Percentiles rank a stretch among this genome's conserved stretches.
Evolutionary conservation across 2,888 invertebrate genomes (phyloP).

Genomic region (Catocala fraxini): DNA sequence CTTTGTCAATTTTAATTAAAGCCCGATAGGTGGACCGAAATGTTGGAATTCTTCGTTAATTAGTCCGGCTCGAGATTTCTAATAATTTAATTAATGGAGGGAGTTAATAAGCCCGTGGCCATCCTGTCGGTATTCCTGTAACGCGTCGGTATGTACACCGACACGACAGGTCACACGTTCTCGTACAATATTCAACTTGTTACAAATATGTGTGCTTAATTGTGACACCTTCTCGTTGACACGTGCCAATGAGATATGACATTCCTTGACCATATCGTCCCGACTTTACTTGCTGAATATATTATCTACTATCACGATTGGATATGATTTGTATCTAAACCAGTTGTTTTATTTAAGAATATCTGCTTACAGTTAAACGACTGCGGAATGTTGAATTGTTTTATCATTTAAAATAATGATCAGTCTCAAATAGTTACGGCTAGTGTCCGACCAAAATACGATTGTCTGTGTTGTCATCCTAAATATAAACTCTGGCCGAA

Average conservation of each 20-base stretch:
- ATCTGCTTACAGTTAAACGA: too few relatives aligned
- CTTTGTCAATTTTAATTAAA: conserved; percentile 88
- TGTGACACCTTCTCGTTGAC: conserved; percentile 30
- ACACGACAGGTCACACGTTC: conserved; percentile 41
- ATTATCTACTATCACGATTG: too few relatives aligned
- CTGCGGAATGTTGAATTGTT: too few relatives aligned
- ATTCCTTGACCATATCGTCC: neutral
- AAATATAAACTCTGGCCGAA: too few relatives aligned
- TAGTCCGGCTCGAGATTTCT: conserved; percentile 85
- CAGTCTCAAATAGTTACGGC: too few relatives aligned
- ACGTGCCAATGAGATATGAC: conserved; percentile 9
- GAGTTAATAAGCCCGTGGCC: conserved; percentile 80
- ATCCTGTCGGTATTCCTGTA: conserved; percentile 76
- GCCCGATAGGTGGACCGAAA: conserved; percentile 85
- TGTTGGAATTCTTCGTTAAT: conserved; percentile 87
- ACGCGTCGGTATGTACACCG: conserved; percentile 66
- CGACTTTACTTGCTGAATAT: neutral
- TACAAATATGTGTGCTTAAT: conserved; percentile 41
- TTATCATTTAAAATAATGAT: too few relatives aligned
- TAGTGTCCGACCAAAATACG: too few relatives aligned
- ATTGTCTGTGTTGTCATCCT: too few relatives aligned
- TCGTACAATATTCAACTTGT: conserved; percentile 53
- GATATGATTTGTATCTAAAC: too few relatives aligned
- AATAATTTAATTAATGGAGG: conserved; percentile 85
- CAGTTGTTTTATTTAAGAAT: too few relatives aligned